These are phyloP conservation scores for Sinocyclocheilus anophthalmus DNA, from an alignment of 2,113 vertebrate species.

Conservation along the genomic window DNA sequence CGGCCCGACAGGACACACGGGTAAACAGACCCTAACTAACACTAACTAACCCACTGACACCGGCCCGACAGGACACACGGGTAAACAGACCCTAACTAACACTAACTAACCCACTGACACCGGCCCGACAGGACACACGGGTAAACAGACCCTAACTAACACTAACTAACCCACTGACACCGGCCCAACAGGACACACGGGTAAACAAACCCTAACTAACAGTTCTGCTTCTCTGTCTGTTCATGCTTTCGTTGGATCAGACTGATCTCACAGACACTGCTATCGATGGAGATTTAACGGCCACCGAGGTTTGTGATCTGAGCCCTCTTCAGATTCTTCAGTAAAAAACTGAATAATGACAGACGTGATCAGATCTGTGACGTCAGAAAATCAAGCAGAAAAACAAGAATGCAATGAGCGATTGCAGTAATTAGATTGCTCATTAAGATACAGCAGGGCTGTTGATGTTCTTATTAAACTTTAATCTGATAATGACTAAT, in stretches of 20 bases:
- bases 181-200: too few species aligned
- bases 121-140: too few species aligned
- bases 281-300: slow-evolving; percentile 86
- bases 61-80: too few species aligned
- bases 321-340: too few species aligned
- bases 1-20: too few species aligned
- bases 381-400: neutral
- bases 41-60: too few species aligned
- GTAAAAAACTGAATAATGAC: neutral
- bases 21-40: too few species aligned
- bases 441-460: neutral
- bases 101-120: too few species aligned
- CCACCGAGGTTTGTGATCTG: slow-evolving; percentile 86
- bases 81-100: too few species aligned
- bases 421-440: neutral
- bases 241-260: slow-evolving; percentile 82
- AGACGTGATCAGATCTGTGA: neutral
- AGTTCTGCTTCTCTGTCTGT: slow-evolving; percentile 76
- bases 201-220: neutral
- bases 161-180: too few species aligned
- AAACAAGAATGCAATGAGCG: neutral
- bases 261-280: slow-evolving; percentile 92
- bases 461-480: slow-evolving; percentile 10
- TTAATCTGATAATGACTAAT: slow-evolving; percentile 24
- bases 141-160: too few species aligned